These are phyloP conservation scores for Thecophora atra DNA, from an alignment of 2,888 invertebrate species.

Conservation along the genomic window DNA sequence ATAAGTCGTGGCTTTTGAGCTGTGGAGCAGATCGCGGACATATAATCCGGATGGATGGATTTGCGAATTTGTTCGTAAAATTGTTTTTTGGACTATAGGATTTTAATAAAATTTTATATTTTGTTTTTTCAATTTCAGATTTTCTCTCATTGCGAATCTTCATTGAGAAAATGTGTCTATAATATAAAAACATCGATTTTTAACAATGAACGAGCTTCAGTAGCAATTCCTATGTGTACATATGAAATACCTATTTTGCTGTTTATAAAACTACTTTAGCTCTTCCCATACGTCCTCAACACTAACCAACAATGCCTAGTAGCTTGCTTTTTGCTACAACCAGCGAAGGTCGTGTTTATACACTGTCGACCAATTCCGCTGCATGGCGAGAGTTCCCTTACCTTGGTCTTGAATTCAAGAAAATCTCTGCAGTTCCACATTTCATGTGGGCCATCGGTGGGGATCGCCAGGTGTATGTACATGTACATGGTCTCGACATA, in stretches of 20 bases:
- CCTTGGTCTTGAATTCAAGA: conserved; percentile 87
- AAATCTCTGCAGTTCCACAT: conserved; percentile 83
- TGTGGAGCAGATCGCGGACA: too few species aligned
- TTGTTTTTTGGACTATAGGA: neutral
- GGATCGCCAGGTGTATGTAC: conserved; percentile 91
- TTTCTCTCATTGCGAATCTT: conserved; percentile 27
- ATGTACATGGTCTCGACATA: conserved; percentile 88
- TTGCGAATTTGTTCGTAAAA: neutral
- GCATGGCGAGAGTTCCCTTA: conserved; percentile 90
- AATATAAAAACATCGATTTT: conserved; percentile 34
- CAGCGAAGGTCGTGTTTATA: conserved; percentile 88
- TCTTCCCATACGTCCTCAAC: neutral
- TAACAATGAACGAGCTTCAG: neutral
- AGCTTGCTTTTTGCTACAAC: conserved; percentile 84
- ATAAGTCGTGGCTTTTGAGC: neutral
- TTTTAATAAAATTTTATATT: conserved; percentile 27
- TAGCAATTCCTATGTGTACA: neutral
- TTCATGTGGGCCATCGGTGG: conserved; percentile 94
- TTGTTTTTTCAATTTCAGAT: conserved; percentile 29
- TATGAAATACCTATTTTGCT: too few species aligned
- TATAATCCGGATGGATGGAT: neutral
- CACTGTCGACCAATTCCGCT: conserved; percentile 80
- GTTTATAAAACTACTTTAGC: neutral
- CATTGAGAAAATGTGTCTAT: conserved; percentile 16
- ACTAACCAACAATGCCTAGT: conserved; percentile 70